These are phyloP conservation scores for Volucella zonaria DNA, from an alignment of 2,888 invertebrate species.

Conservation along the genomic window DNA sequence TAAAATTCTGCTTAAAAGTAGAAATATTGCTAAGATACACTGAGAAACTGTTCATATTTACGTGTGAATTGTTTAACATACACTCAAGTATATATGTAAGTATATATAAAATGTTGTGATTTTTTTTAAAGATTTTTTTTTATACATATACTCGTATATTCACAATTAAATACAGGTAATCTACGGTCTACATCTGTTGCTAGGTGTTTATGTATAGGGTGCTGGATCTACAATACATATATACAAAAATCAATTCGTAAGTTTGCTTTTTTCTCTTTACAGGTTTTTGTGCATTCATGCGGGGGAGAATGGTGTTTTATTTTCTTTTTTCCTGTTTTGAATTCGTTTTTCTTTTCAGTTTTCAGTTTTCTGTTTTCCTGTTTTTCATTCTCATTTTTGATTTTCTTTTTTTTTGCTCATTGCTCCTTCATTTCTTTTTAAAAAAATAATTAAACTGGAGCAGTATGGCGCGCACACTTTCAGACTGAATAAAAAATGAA, in stretches of 20 bases:
- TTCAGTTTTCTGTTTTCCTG: not conserved
- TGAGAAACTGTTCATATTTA: constrained; percentile 68
- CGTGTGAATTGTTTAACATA: constrained; percentile 64
- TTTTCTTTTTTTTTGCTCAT: constrained; percentile 9
- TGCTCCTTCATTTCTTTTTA: constrained; percentile 24
- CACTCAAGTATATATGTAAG: constrained; percentile 45
- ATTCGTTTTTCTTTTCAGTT: constrained; percentile 16
- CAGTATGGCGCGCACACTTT: constrained; percentile 56
- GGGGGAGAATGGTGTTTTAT: constrained; percentile 2
- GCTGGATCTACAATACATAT: constrained; percentile 44
- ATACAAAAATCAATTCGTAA: constrained; percentile 67
- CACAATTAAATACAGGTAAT: constrained; percentile 72
- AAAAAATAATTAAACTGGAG: constrained; percentile 64
- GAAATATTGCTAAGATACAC: constrained; percentile 76
- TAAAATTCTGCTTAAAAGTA: constrained; percentile 57
- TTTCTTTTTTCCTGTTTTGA: constrained; percentile 32
- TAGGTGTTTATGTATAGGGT: constrained; percentile 60
- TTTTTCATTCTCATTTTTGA: constrained; percentile 18
- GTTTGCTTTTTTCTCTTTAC: constrained; percentile 44
- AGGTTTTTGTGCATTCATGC: constrained; percentile 40
- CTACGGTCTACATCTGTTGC: constrained; percentile 53
- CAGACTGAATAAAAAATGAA: constrained; percentile 1
- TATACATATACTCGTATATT: constrained; percentile 45
- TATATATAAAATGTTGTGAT: constrained; percentile 62
- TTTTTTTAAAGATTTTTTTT: not conserved